Base-by-base conservation (phyloP, 2,797 vertebrate genomes). In the Petrocephalus schoutedeni region DNA sequence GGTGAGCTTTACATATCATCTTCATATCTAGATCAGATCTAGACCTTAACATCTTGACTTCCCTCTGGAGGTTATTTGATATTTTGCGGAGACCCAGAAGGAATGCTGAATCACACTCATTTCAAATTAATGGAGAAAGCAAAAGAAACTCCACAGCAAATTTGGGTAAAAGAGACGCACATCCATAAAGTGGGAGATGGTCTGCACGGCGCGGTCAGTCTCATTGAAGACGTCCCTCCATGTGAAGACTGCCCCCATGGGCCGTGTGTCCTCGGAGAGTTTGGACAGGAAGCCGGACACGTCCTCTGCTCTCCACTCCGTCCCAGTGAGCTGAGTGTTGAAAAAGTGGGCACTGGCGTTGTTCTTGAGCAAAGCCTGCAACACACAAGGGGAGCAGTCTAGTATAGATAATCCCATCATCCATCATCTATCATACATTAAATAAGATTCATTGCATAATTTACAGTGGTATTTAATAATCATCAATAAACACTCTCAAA, bases 111-210 rank as follows among this genome's bases (percentile, higher is more conserved):
- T n/a, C 6, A 4, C n/a, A 45, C 41, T 45, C 57, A 59, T 59
- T 23, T 61, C 59, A 61, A n/a, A 23, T 23, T n/a, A 4, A 9
- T 23, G n/a, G 21, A 6, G n/a, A 10, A 23, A 61, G 59, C 59
- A 61, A n/a, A 61, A 21, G 4, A 21, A n/a, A 61, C 67, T 41
- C 16, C 36, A 77, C 36, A 77, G 45, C 6, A 4, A 77, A 8
- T n/a, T 2, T 77, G 80, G 19, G 21, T 23, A 23, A 57, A 10
- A 23, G 28, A 3, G 41, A 58, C 96, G 92, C 87, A 99, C 98
- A 97, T 99, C 98, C 98, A 99, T 99, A 92, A 98, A 99, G 54
- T 94, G 97, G 1, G 98, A 97, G 90, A 99, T 97, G 88, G 96
- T 98, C 89, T 95, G 96, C 89, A 99, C 94, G 89, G 97, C 97